phyloP scores from a whole-genome alignment of 2,888 invertebrate genomes.

The Andrena praecox region DNA sequence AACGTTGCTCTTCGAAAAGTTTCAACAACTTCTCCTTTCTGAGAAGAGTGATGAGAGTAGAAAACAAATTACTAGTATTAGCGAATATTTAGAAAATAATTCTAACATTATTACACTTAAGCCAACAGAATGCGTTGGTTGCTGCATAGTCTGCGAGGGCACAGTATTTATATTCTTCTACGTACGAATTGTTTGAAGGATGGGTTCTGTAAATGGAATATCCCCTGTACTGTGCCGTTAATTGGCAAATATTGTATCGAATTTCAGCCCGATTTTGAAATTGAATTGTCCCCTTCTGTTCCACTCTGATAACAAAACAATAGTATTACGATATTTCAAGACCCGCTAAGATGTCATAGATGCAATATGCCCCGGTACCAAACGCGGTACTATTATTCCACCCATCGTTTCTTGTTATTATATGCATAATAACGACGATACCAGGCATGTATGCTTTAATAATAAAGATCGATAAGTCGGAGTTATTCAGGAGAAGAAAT shows the following conservation, averaged over 20 bases:
- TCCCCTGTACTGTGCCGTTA: conserved; percentile 26
- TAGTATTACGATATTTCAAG: conserved; percentile 46
- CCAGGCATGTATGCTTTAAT: conserved; percentile 37
- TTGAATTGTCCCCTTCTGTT: background rate
- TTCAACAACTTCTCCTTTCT: conserved; percentile 45
- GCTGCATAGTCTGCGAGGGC: conserved; percentile 68
- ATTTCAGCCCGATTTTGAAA: background rate
- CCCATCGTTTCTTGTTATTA: conserved; percentile 51
- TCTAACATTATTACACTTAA: conserved; percentile 70
- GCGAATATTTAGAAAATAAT: conserved; percentile 67
- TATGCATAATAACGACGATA: conserved; percentile 64
- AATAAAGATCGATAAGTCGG: conserved; percentile 37
- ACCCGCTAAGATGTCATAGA: conserved; percentile 48
- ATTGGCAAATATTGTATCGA: conserved; percentile 48
- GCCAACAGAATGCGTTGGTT: conserved; percentile 53
- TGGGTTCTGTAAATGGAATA: conserved; percentile 47
- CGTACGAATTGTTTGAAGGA: conserved; percentile 48
- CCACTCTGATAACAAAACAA: conserved; percentile 12
- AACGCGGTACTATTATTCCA: conserved; percentile 49
- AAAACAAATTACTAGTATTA: conserved; percentile 58
- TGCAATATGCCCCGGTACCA: conserved; percentile 51
- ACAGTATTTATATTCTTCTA: conserved; percentile 74
- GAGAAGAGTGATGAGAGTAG: conserved; percentile 52
- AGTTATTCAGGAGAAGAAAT: conserved; percentile 35
- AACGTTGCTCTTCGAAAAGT: conserved; percentile 62